These are phyloP conservation scores for Clinocottus analis DNA, from an alignment of 2,113 vertebrate genomes.

Conservation along the genomic window DNA sequence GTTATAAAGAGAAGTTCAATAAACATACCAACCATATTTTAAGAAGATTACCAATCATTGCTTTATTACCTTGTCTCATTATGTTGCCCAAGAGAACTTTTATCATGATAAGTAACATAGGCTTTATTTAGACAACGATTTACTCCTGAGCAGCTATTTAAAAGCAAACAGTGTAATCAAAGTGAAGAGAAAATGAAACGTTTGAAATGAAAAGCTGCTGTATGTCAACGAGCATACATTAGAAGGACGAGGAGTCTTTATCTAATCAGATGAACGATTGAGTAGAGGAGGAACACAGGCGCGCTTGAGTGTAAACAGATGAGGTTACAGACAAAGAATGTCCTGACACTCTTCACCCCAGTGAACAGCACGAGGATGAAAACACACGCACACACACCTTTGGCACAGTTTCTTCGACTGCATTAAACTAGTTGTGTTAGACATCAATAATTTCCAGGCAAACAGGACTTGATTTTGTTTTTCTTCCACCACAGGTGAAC, in stretches of 20 bases:
- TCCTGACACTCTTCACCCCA: not conserved
- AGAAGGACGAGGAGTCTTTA: not conserved
- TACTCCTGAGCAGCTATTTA: not conserved
- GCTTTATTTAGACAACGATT: not conserved
- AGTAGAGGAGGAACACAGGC: constrained; percentile 4
- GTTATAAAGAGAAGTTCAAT: too few relatives aligned
- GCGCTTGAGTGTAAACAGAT: constrained; percentile 9
- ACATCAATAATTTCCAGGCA: not conserved
- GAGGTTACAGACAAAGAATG: constrained; percentile 22
- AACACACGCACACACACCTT: not conserved
- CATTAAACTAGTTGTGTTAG: not conserved
- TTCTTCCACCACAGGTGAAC: constrained; percentile 87
- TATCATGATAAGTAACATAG: not conserved
- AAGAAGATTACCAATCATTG: not conserved
- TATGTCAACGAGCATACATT: not conserved
- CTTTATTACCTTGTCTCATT: not conserved
- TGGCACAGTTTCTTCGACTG: not conserved
- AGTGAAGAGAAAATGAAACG: not conserved
- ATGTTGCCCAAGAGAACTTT: not conserved
- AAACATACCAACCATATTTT: not conserved
- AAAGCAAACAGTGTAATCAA: not conserved
- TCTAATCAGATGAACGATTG: not conserved
- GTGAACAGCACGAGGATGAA: not conserved
- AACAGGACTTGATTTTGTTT: not conserved
- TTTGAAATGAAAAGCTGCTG: not conserved